These are phyloP conservation scores for Lutjanus erythropterus DNA, from an alignment of 2,113 vertebrate genomes.

Conservation along the genomic window DNA sequence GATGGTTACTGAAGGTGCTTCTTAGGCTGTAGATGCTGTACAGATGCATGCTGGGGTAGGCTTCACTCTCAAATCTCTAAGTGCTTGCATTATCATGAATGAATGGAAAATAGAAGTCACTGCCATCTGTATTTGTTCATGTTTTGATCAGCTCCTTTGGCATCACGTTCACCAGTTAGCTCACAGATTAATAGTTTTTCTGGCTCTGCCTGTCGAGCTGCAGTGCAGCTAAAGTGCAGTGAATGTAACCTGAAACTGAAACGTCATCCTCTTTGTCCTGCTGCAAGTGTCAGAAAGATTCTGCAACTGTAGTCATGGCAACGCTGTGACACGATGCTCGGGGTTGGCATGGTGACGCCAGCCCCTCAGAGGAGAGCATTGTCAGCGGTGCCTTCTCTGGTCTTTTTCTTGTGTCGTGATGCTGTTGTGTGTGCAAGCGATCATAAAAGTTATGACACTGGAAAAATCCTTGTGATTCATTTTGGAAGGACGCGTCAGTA, in stretches of 20 bases:
- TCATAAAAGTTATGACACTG: not conserved
- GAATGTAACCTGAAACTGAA: not conserved
- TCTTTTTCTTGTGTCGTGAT: not conserved
- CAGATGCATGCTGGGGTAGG: not conserved
- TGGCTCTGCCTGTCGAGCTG: not conserved
- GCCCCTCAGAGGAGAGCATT: not conserved
- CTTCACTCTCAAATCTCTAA: not conserved
- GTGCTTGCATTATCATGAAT: constrained; percentile 27
- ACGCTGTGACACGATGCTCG: constrained; percentile 8
- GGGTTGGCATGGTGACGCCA: constrained; percentile 12
- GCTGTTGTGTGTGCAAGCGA: not conserved
- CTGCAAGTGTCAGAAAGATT: not conserved
- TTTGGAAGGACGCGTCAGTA: not conserved
- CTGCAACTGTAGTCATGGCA: constrained; percentile 12
- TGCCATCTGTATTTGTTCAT: constrained; percentile 40
- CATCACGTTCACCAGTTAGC: constrained; percentile 22
- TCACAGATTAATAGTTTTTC: constrained; percentile 6
- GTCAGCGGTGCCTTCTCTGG: not conserved
- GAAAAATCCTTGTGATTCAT: constrained; percentile 1
- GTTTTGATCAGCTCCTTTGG: constrained; percentile 33
- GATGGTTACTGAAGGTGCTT: too few relatives aligned
- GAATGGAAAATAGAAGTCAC: constrained; percentile 41
- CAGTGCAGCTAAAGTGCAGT: not conserved
- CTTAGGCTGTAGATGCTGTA: too few relatives aligned
- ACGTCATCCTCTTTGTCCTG: not conserved